Base-by-base conservation (phyloP, 2,113 vertebrate species). In the Rhipidura dahli region DNA sequence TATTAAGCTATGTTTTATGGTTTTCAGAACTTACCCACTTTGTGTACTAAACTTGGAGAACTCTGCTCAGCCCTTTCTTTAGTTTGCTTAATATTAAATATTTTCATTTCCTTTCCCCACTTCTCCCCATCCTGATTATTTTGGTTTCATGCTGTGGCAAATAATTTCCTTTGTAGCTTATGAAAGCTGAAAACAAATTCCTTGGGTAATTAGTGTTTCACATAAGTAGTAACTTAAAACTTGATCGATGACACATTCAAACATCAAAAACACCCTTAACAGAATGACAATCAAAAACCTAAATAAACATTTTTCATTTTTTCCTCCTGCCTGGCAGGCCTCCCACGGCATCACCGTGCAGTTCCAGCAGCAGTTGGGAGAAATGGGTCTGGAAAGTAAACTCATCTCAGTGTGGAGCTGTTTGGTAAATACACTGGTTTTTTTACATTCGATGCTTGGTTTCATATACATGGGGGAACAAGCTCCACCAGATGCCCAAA, bases 401-500 rank as follows among this genome's bases (percentile, higher is more conserved):
- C 65, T 92, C 76, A 1, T 63, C 30, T 33, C 79, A 13, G 71
- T 22, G 17, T 63, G 70, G 91, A 93, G 63, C 69, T 21, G 11
- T 54, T 80, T 35, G 90, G 90, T 89, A 77, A 92, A 95, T 80
- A 65, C 4, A 31, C 53, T 9, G n/a, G 4, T 4, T 5, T 42
- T 37, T 85, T 54, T 44, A 71, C 40, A 31, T 82, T 84, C 35
- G 72, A 79, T 79, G 83, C 37, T 83, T 64, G 53, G 68, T 90
- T 96, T 96, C 59, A 21, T 80, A 80, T 94, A 79, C 24, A 27
- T 1, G 85, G 75, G 75, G 68, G 47, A 68, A 35, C 57, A 84
- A 84, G 59, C 56, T 89, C 82, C 54, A 61, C 65, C 94, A 91
- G 86, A 60, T 83, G 89, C 78, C 95, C 83, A n/a, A 80, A 93